Percentiles rank a stretch among this genome's conserved stretches.
Evolutionary conservation across 2,113 vertebrate genomes (phyloP).

Genomic region (Empidonax traillii): DNA sequence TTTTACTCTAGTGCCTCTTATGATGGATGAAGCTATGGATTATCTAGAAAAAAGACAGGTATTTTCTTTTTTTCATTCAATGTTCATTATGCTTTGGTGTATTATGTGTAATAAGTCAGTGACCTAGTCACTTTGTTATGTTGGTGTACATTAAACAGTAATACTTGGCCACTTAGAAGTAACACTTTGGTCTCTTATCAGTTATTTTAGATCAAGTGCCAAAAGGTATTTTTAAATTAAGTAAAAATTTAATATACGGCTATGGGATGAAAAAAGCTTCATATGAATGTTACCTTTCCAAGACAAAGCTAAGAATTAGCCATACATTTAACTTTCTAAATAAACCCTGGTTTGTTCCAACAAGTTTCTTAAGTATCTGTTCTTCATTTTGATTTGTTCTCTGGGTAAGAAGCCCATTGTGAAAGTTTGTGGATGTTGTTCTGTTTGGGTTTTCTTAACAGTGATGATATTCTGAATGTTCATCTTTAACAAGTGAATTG

Average conservation of each 20-base stretch:
- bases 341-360: not conserved
- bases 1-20: constrained; percentile 87
- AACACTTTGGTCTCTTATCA: not conserved
- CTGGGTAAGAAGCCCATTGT: not conserved
- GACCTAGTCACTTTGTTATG: not conserved
- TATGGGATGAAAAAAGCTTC: not conserved
- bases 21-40: constrained; percentile 94
- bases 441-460: not conserved
- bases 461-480: not conserved
- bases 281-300: not conserved
- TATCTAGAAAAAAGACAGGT: constrained; percentile 95
- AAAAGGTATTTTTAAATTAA: not conserved
- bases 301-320: not conserved
- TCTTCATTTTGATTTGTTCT: not conserved
- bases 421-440: not conserved
- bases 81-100: not conserved
- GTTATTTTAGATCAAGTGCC: not conserved
- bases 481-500: not conserved
- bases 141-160: not conserved
- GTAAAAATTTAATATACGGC: not conserved
- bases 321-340: not conserved
- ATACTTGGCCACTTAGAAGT: not conserved
- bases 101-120: not conserved
- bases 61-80: not conserved
- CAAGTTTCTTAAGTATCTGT: not conserved